phyloP scores from a whole-genome alignment of 2,113 vertebrate genomes.

The Dryoscopus gambensis region DNA sequence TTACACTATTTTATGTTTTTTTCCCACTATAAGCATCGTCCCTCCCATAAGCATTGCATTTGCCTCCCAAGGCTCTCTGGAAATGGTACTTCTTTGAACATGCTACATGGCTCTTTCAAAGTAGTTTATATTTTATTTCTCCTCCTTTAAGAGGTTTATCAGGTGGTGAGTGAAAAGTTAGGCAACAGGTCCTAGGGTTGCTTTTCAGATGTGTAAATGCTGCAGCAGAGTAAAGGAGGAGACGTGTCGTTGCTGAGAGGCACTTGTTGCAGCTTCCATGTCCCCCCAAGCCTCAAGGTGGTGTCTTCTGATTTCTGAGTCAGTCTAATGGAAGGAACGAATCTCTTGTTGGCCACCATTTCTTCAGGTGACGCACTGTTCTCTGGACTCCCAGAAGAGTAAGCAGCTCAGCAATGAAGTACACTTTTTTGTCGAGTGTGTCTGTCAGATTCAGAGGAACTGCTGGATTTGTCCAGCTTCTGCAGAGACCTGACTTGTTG shows the following conservation, averaged over 20 bases:
- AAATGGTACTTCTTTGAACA: background rate
- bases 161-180: background rate
- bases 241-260: background rate
- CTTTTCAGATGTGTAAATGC: background rate
- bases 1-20: constrained; percentile 26
- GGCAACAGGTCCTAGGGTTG: background rate
- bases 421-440: rapidly evolving
- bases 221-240: background rate
- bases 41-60: background rate
- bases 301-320: background rate
- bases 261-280: background rate
- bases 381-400: background rate
- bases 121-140: background rate
- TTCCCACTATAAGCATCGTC: background rate
- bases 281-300: background rate
- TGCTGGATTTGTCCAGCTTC: background rate
- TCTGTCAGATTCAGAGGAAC: background rate
- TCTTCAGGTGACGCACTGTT: background rate
- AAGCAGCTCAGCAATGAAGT: background rate
- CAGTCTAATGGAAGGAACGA: background rate
- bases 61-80: constrained; percentile 28
- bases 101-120: background rate
- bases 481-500: background rate
- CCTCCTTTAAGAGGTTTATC: background rate
- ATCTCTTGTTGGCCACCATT: background rate